phyloP scores from a whole-genome alignment of 1,140 invertebrate species.

The Pogonomyrmex californicus region DNA sequence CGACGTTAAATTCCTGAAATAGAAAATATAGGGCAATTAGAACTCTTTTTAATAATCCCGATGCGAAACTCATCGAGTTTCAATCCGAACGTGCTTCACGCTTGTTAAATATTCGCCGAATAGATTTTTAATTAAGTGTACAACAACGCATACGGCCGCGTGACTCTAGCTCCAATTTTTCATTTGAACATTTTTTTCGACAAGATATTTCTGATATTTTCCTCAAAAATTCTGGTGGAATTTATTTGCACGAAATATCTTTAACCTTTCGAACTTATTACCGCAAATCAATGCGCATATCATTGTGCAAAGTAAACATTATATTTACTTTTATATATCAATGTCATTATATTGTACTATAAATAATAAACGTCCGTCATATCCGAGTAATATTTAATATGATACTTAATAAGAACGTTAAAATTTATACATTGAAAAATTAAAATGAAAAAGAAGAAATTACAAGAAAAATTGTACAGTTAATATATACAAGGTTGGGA shows the following conservation, averaged over 20 bases:
- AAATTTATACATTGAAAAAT: background rate
- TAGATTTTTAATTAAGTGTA: constrained; percentile 50
- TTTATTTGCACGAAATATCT: constrained; percentile 16
- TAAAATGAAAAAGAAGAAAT: background rate
- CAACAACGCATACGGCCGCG: background rate
- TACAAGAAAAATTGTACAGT: background rate
- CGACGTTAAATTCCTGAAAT: constrained; percentile 89
- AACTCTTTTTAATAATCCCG: constrained; percentile 2
- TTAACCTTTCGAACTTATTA: too few species aligned
- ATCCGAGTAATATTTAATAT: background rate
- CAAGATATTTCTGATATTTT: constrained; percentile 39
- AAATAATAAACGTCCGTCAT: background rate
- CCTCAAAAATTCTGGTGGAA: constrained; percentile 23
- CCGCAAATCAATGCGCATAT: background rate
- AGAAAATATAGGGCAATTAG: constrained; percentile 18
- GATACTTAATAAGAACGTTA: background rate
- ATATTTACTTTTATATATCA: background rate
- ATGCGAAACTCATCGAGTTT: background rate
- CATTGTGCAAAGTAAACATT: background rate
- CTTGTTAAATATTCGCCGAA: background rate
- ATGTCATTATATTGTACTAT: background rate
- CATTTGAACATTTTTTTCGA: constrained; percentile 22
- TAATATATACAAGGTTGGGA: background rate
- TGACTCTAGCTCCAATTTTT: constrained; percentile 17
- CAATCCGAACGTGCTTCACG: background rate